Conservation (phyloP, 2,113 vertebrate species). For the Lontra canadensis region DNA sequence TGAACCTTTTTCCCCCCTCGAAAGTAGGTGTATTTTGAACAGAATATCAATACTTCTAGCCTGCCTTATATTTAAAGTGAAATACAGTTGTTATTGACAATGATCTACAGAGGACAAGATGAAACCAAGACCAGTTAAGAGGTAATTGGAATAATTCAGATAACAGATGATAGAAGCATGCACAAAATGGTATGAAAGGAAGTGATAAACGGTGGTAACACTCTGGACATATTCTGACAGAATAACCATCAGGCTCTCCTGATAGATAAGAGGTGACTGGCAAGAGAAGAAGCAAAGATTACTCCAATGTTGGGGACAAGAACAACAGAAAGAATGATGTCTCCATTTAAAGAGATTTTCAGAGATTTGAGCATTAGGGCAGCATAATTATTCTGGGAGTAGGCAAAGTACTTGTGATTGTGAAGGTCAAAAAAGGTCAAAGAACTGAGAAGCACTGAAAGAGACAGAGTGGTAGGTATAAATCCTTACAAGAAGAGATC, state of each 20-base stretch:
- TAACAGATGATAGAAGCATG: neutral
- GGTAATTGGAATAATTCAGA: neutral
- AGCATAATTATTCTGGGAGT: neutral
- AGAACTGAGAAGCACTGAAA: neutral
- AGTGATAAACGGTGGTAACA: neutral
- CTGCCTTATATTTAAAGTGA: neutral
- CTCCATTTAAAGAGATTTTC: neutral
- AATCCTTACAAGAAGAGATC: neutral
- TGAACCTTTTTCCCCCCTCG: neutral
- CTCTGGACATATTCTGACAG: neutral
- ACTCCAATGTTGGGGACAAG: neutral
- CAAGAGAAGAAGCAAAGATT: neutral
- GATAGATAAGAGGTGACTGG: neutral
- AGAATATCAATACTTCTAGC: neutral
- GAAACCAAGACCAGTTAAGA: neutral
- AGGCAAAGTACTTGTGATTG: neutral
- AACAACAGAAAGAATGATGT: neutral
- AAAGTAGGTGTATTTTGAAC: neutral
- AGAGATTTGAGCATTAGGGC: neutral
- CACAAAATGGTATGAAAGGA: neutral
- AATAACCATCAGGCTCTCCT: neutral
- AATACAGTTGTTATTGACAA: neutral
- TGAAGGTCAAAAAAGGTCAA: neutral
- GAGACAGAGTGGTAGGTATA: neutral
- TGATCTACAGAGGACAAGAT: neutral